Evolutionary conservation across 2,797 vertebrate genomes (phyloP).

Genomic region (Ptychadena robeensis): DNA sequence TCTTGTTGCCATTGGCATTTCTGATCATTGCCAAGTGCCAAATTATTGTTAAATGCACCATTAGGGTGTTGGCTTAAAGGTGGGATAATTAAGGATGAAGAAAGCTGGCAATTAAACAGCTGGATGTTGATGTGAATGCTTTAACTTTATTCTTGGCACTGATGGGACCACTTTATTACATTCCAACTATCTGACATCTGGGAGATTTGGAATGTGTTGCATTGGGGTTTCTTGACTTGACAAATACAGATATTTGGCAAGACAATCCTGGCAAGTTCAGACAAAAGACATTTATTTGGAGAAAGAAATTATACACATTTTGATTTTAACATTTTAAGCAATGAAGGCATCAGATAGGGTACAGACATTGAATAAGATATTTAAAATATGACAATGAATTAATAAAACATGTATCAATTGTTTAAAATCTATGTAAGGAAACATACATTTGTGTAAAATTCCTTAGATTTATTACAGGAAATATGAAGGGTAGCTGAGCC

Average conservation of each 20-base stretch:
- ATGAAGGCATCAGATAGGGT: background rate
- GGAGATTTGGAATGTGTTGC: slow-evolving; percentile 25
- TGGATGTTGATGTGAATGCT: slow-evolving; percentile 19
- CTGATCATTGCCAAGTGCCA: slow-evolving; percentile 37
- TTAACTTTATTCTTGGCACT: slow-evolving; percentile 44
- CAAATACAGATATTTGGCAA: slow-evolving; percentile 44
- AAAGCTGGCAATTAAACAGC: slow-evolving; percentile 32
- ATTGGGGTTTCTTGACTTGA: slow-evolving; percentile 48
- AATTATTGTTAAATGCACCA: slow-evolving; percentile 37
- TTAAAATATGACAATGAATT: no score
- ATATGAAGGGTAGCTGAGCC: no score
- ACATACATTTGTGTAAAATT: no score
- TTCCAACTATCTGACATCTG: slow-evolving; percentile 38
- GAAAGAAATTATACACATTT: background rate
- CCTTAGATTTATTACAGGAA: no score
- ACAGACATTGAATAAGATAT: background rate
- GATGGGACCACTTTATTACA: background rate
- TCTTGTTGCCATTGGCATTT: slow-evolving; percentile 26
- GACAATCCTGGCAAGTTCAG: slow-evolving; percentile 18
- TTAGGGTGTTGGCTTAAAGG: slow-evolving; percentile 38
- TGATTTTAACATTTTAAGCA: slow-evolving; percentile 2
- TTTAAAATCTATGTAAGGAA: no score
- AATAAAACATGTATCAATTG: no score
- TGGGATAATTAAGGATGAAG: slow-evolving; percentile 39
- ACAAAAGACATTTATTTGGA: slow-evolving; percentile 20